Conservation (phyloP, 2,888 invertebrate genomes). For the Clivina fossor region DNA sequence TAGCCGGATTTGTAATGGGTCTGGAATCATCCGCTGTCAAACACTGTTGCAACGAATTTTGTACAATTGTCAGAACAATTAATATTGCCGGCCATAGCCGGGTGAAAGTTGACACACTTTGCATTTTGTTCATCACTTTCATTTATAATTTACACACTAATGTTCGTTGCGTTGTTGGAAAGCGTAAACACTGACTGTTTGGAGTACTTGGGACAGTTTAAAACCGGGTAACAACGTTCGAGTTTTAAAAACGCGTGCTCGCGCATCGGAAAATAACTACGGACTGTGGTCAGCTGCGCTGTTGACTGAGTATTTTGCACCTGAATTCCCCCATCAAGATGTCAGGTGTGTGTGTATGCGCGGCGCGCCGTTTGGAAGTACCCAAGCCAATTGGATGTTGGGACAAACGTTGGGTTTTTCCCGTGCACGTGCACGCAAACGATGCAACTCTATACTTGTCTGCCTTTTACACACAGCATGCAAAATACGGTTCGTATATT, state of each 20-base stretch:
- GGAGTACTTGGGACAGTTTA: neutral
- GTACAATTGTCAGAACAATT: constrained; percentile 6
- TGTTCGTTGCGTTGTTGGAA: constrained; percentile 14
- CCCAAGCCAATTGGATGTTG: constrained; percentile 11
- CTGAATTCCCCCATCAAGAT: constrained; percentile 16
- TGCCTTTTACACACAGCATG: constrained; percentile 12
- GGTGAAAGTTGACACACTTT: constrained; percentile 32
- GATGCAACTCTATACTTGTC: constrained; percentile 12
- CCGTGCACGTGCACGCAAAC: constrained; percentile 20
- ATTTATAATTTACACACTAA: constrained; percentile 26
- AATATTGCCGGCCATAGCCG: constrained; percentile 22
- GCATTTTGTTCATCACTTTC: constrained; percentile 34
- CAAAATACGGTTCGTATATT: constrained; percentile 3
- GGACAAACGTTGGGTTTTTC: constrained; percentile 22
- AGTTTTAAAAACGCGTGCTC: constrained; percentile 8
- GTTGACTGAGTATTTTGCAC: constrained; percentile 18
- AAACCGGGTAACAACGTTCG: too few relatives aligned
- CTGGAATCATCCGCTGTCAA: constrained; percentile 53
- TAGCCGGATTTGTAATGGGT: constrained; percentile 45
- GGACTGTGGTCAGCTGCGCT: constrained; percentile 11
- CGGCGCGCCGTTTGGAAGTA: constrained; percentile 13
- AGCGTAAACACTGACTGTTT: too few relatives aligned
- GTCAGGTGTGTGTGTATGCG: too few relatives aligned
- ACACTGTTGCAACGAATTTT: constrained; percentile 52
- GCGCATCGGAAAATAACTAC: constrained; percentile 11